These are phyloP conservation scores for Aradus depressus DNA, from an alignment of 2,888 invertebrate species.

Conservation along the genomic window DNA sequence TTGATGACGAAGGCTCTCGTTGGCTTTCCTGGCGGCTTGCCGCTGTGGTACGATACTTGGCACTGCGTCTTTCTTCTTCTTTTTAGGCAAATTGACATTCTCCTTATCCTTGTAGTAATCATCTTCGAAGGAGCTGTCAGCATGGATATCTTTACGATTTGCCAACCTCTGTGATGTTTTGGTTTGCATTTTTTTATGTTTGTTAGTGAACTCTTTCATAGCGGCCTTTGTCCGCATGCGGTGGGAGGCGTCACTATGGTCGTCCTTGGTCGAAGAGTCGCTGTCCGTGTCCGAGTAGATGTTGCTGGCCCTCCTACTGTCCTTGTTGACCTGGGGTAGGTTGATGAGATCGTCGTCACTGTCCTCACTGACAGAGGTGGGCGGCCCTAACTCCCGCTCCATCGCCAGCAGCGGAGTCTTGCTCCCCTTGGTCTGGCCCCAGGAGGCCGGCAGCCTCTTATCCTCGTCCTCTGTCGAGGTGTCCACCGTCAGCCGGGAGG, in stretches of 20 bases:
- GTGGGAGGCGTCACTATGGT: slow-evolving; percentile 52
- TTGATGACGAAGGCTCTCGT: slow-evolving; percentile 62
- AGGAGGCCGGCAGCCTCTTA: slow-evolving; percentile 34
- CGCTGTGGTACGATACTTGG: slow-evolving; percentile 81
- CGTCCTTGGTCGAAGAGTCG: slow-evolving; percentile 44
- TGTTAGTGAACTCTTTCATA: slow-evolving; percentile 62
- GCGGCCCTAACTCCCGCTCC: slow-evolving; percentile 60
- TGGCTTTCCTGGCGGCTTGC: slow-evolving; percentile 83
- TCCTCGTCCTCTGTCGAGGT: slow-evolving; percentile 47
- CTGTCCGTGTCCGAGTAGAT: slow-evolving; percentile 78
- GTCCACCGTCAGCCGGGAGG: slow-evolving; percentile 27
- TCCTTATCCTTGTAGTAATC: slow-evolving; percentile 42
- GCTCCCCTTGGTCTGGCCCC: slow-evolving; percentile 37
- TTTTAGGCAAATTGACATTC: slow-evolving; percentile 37
- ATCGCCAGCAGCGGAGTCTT: slow-evolving; percentile 57
- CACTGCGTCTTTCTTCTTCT: slow-evolving; percentile 38
- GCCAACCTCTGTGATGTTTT: slow-evolving; percentile 34
- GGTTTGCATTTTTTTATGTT: slow-evolving; percentile 17
- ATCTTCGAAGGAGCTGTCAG: slow-evolving; percentile 33
- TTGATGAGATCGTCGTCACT: slow-evolving; percentile 72
- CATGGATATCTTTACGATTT: slow-evolving; percentile 39
- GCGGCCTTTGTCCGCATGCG: slow-evolving; percentile 70
- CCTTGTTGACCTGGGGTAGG: slow-evolving; percentile 41
- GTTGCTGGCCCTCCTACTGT: slow-evolving; percentile 50
- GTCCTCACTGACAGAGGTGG: slow-evolving; percentile 48